Evolutionary conservation across 2,113 vertebrate species (phyloP).

Genomic region (Hyperoodon ampullatus): DNA sequence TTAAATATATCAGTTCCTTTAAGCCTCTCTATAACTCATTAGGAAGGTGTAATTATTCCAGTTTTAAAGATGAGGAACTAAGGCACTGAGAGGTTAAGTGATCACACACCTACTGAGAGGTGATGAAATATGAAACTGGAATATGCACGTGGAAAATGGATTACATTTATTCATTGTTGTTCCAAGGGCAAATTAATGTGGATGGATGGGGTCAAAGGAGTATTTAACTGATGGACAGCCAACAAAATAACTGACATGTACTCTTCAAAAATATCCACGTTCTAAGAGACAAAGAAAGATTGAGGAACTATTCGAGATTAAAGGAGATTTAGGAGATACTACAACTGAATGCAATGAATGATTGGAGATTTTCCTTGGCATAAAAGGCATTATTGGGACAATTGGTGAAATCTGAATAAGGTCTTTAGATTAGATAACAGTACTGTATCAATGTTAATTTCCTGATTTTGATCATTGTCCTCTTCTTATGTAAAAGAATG

Average conservation of each 20-base stretch:
- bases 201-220: neutral
- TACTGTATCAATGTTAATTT: conserved; percentile 50
- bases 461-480: conserved; percentile 10
- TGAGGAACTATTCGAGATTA: conserved; percentile 4
- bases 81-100: neutral
- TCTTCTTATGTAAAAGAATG: conserved; percentile 15
- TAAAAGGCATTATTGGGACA: conserved; percentile 26
- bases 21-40: neutral
- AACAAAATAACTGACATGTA: neutral
- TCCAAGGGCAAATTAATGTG: neutral
- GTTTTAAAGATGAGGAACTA: neutral
- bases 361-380: neutral
- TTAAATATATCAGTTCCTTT: conserved; percentile 10
- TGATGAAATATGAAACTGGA: neutral
- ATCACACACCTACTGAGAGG: neutral
- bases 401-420: conserved; percentile 19
- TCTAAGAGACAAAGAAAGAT: neutral
- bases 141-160: neutral
- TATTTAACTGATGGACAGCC: neutral
- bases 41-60: neutral
- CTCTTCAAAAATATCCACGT: neutral
- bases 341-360: neutral
- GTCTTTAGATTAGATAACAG: conserved; percentile 66
- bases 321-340: neutral
- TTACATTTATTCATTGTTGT: neutral